Conservation (phyloP, 2,888 invertebrate species). For the Sesia apiformis region DNA sequence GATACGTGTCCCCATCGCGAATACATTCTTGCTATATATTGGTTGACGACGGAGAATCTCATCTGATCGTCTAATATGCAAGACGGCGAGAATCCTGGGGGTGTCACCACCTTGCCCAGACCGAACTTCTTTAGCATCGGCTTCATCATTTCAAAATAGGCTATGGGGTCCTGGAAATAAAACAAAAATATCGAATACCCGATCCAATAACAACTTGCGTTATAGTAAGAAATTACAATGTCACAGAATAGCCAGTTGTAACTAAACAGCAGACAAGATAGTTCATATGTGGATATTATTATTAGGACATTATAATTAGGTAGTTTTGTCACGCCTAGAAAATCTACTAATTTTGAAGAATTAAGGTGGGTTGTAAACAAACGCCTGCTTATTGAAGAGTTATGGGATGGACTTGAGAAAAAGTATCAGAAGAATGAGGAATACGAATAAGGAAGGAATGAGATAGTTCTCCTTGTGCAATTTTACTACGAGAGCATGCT, state of each 20-base stretch:
- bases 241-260: no score
- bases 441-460: no score
- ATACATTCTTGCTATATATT: conserved; percentile 91
- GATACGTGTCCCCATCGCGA: conserved; percentile 93
- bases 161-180: conserved; percentile 81
- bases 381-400: background rate
- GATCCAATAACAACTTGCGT: no score
- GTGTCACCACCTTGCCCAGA: conserved; percentile 91
- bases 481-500: no score
- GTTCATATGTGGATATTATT: no score
- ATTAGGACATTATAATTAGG: no score
- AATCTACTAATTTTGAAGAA: no score
- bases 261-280: no score
- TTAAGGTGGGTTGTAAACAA: no score
- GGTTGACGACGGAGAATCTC: conserved; percentile 90
- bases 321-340: no score
- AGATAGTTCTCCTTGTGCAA: no score
- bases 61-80: conserved; percentile 89
- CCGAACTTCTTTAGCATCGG: conserved; percentile 86
- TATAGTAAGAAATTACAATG: no score
- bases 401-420: background rate
- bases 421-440: background rate
- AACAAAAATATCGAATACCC: background rate
- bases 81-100: conserved; percentile 81
- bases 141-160: conserved; percentile 87